Evolutionary conservation across 2,888 invertebrate genomes (phyloP), one percentile per base, ranked within the genome.

Genomic region (Rhodophaea formosa): DNA sequence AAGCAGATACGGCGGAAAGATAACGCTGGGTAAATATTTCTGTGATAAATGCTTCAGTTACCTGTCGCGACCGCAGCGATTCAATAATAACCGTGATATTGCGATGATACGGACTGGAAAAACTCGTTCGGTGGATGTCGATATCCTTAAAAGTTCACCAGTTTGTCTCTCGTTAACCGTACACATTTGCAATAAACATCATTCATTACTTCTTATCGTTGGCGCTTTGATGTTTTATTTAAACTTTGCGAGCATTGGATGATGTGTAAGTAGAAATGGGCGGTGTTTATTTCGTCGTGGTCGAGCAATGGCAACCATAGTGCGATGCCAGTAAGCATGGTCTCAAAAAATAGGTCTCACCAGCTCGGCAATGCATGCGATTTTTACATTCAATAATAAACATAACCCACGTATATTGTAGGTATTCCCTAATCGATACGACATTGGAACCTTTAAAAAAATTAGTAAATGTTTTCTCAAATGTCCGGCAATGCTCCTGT

Each of bases 91-190:
- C 88, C 89, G 86, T 90, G 89, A 90, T 91, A 91, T 88, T 85
- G 89, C 88, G 90, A 91, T 89, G 90, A 90, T 90, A 88, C 87
- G 79, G 83, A 91, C 90, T 90, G 89, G 90, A 90, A 90, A 91
- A 90, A 91, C 90, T 90, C 84, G 90, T 90, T 91, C 83, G 80
- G 80, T 79, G 82, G 86, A 87, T 88, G 88, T 88, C 89, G 88
- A 89, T 90, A 90, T 90, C 90, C 90, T 91, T 90, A 85, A 77
- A 85, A 79, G 81, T 79, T 76, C 76, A 78, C 75, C 72, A 74
- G 74, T 71, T 67, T 70, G 71, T 66, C 67, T 66, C 66, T 71
- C 66, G 66, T 66, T 65, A 58, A 61, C 58, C 59, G 64, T 59
- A 67, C 59, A 39, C 8, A 63, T 62, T 63, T 61, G 60, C 55